Percentiles rank a stretch among this genome's conserved stretches.
Conservation (phyloP, 2,113 vertebrate species). For the Herpailurus yagouaroundi region DNA sequence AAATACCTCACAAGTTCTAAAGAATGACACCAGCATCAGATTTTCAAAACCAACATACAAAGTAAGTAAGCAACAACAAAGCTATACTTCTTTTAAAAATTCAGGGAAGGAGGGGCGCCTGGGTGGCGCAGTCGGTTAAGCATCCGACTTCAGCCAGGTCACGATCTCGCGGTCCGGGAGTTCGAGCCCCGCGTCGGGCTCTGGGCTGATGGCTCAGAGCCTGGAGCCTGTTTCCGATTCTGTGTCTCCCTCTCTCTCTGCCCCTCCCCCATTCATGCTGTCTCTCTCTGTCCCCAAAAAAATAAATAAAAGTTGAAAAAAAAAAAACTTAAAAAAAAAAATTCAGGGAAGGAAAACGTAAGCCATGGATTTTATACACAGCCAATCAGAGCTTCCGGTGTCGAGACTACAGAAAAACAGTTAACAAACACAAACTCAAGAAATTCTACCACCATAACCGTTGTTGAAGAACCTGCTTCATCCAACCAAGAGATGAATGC, state of each 20-base stretch:
- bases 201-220: too few relatives aligned
- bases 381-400: background rate
- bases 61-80: background rate
- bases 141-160: too few relatives aligned
- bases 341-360: background rate
- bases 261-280: too few relatives aligned
- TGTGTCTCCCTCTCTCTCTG: too few relatives aligned
- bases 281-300: too few relatives aligned
- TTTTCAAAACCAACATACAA: background rate
- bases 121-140: too few relatives aligned
- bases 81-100: background rate
- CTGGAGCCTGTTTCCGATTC: too few relatives aligned
- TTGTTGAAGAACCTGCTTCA: background rate
- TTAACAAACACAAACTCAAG: background rate
- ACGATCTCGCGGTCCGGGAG: too few relatives aligned
- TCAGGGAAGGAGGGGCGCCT: background rate
- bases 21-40: background rate
- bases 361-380: background rate
- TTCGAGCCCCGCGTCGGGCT: too few relatives aligned
- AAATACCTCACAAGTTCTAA: background rate
- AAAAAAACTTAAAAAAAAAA: too few relatives aligned
- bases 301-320: too few relatives aligned
- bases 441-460: background rate
- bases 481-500: background rate
- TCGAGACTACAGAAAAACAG: background rate